Percentiles rank a stretch among this genome's conserved stretches.
phyloP scores from a whole-genome alignment of 1,140 invertebrate genomes.

The Condylostylus longicornis region DNA sequence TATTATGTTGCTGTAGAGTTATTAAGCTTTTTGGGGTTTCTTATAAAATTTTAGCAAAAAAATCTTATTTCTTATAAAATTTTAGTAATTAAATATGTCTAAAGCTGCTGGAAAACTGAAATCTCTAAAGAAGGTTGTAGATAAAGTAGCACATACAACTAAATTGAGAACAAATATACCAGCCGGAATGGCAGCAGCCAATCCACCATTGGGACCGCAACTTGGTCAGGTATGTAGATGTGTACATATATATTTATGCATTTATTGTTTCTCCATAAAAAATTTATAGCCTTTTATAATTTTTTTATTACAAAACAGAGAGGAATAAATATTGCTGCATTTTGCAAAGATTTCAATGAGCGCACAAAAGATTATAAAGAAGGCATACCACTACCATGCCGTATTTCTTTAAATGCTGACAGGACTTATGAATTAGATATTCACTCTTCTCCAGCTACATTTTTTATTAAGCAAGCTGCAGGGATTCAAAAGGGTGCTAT shows the following conservation, averaged over 20 bases:
- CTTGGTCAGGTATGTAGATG: slow-evolving; percentile 78
- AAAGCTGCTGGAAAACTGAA: slow-evolving; percentile 49
- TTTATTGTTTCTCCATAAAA: too few relatives aligned
- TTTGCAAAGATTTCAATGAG: slow-evolving; percentile 98
- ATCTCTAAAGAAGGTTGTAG: slow-evolving; percentile 47
- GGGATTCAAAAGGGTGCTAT: slow-evolving; percentile 74
- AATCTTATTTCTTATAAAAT: too few relatives aligned
- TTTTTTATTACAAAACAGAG: slow-evolving; percentile 56
- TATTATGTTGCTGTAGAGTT: too few relatives aligned
- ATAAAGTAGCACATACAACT: slow-evolving; percentile 58
- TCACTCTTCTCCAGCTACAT: slow-evolving; percentile 69
- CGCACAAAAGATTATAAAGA: slow-evolving; percentile 82
- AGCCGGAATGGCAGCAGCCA: slow-evolving; percentile 69
- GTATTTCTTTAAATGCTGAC: slow-evolving; percentile 72
- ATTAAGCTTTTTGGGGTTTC: too few relatives aligned
- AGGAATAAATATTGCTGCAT: slow-evolving; percentile 87
- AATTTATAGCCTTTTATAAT: too few relatives aligned
- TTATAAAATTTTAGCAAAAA: too few relatives aligned
- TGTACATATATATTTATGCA: not conserved
- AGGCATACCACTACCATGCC: slow-evolving; percentile 77
- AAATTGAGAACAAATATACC: slow-evolving; percentile 65
- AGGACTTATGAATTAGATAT: slow-evolving; percentile 71
- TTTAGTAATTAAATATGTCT: slow-evolving; percentile 45
- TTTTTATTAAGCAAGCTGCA: slow-evolving; percentile 88
- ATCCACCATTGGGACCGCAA: slow-evolving; percentile 80